Evolutionary conservation across 1,140 invertebrate genomes (phyloP).

Genomic region (Ptiloglossa arizonensis): DNA sequence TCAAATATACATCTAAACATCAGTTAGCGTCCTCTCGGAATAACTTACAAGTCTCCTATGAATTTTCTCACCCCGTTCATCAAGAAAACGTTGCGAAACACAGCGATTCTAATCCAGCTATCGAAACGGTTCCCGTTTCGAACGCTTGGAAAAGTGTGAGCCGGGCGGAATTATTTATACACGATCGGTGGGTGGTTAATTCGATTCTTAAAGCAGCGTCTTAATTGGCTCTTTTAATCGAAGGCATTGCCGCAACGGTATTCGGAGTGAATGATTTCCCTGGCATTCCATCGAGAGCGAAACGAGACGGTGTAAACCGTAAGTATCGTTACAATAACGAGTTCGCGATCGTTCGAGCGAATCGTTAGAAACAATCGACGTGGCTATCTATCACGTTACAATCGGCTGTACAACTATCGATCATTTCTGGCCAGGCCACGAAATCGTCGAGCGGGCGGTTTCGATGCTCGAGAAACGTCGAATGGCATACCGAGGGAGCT

Average conservation of each 20-base stretch:
- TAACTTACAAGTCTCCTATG: too few relatives aligned
- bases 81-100: too few relatives aligned
- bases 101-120: too few relatives aligned
- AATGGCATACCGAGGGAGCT: background rate
- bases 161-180: constrained; percentile 2
- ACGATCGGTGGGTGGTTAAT: background rate
- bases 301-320: background rate
- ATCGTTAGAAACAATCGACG: constrained; percentile 69
- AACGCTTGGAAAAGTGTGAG: too few relatives aligned
- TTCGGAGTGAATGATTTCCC: background rate
- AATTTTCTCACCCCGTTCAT: too few relatives aligned
- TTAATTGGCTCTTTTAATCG: constrained; percentile 12
- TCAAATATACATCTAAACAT: too few relatives aligned
- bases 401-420: constrained; percentile 61
- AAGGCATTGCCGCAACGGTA: background rate
- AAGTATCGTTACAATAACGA: constrained; percentile 21
- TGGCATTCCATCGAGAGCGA: background rate
- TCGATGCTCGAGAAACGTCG: background rate
- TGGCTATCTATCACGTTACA: constrained; percentile 65
- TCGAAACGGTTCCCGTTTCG: too few relatives aligned
- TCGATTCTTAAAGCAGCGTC: background rate
- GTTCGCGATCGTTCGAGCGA: constrained; percentile 43
- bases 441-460: constrained; percentile 26
- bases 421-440: constrained; percentile 46
- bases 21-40: too few relatives aligned